phyloP scores from a whole-genome alignment of 2,888 invertebrate species.

The Lycocerus yunnanus region DNA sequence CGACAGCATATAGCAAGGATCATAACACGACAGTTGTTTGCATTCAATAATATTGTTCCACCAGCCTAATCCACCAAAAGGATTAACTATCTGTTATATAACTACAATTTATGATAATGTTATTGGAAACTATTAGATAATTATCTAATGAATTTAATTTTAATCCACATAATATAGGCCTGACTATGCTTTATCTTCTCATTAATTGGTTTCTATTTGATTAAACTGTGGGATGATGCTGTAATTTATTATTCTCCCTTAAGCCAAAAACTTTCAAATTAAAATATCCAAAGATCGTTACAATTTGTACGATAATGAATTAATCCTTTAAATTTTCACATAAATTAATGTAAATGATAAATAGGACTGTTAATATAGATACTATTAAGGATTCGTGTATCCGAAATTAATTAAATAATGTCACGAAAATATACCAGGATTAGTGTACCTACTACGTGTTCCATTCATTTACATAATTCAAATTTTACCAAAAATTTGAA shows the following conservation, averaged over 20 bases:
- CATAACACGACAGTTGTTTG: constrained; percentile 17
- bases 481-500: neutral
- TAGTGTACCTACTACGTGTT: no score
- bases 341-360: neutral
- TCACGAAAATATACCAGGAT: neutral
- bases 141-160: neutral
- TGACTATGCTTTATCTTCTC: neutral
- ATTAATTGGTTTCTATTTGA: neutral
- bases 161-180: neutral
- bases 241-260: neutral
- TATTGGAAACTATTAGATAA: constrained; percentile 8
- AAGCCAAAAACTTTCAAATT: neutral
- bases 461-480: neutral
- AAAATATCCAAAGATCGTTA: neutral
- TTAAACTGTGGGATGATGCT: neutral
- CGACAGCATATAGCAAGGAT: constrained; percentile 14
- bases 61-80: neutral
- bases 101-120: constrained; percentile 15
- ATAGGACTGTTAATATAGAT: neutral
- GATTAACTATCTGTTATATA: constrained; percentile 4
- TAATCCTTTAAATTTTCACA: neutral
- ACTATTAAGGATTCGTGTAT: neutral
- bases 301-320: neutral
- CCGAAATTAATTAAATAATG: neutral
- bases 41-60: constrained; percentile 13